A percentile compares a stretch with the other conserved stretches of the same genome.
phyloP scores from a whole-genome alignment of 1,140 invertebrate species.

The Caenorhabditis tropicalis region DNA sequence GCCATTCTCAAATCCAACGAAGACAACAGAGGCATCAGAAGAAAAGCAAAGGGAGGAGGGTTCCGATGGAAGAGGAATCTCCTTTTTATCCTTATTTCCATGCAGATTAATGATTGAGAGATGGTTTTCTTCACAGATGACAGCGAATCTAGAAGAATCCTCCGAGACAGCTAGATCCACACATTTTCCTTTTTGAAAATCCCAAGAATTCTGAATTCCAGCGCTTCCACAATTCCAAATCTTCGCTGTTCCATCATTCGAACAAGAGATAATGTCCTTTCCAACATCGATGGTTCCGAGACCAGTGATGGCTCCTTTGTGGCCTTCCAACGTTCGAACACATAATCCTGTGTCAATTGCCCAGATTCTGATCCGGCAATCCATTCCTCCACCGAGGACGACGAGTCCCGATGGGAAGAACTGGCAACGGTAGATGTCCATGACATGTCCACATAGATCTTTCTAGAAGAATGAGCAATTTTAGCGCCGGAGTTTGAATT shows the following conservation, averaged over 20 bases:
- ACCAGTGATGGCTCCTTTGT: slow-evolving; percentile 77
- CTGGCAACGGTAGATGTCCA: slow-evolving; percentile 78
- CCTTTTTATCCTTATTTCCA: background rate
- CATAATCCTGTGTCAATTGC: slow-evolving; percentile 78
- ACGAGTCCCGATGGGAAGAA: slow-evolving; percentile 81
- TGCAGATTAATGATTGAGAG: slow-evolving; percentile 37
- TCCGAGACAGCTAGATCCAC: slow-evolving; percentile 73
- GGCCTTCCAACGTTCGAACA: slow-evolving; percentile 78
- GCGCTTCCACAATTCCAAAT: slow-evolving; percentile 80
- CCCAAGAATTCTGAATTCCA: slow-evolving; percentile 75
- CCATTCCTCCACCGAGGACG: slow-evolving; percentile 78
- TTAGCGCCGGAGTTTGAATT: no score
- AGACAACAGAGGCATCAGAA: slow-evolving; percentile 23
- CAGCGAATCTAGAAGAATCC: slow-evolving; percentile 37
- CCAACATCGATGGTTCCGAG: slow-evolving; percentile 79
- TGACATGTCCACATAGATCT: slow-evolving; percentile 77
- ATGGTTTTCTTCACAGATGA: slow-evolving; percentile 44
- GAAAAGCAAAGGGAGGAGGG: slow-evolving; percentile 36
- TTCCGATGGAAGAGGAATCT: slow-evolving; percentile 64
- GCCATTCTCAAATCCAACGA: slow-evolving; percentile 54
- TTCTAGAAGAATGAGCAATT: no score
- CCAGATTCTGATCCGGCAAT: slow-evolving; percentile 80
- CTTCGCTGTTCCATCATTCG: slow-evolving; percentile 79
- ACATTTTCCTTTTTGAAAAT: slow-evolving; percentile 73
- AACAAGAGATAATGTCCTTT: slow-evolving; percentile 79